Evolutionary conservation across 2,888 invertebrate genomes (phyloP).

Genomic region (Drosophila putrida): DNA sequence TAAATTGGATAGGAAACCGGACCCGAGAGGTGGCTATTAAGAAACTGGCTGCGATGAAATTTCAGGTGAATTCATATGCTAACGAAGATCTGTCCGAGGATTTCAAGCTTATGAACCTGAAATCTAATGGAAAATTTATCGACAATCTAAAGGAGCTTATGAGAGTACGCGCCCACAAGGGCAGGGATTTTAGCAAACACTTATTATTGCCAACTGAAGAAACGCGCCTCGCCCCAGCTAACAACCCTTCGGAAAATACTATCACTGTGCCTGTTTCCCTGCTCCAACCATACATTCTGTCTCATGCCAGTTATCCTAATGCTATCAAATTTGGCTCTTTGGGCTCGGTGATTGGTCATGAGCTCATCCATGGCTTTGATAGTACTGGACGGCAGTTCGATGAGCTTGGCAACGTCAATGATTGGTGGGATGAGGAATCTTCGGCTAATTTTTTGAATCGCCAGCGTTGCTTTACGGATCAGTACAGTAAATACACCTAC

Average conservation of each 20-base stretch:
- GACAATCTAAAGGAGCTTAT: conserved; percentile 61
- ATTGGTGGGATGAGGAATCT: conserved; percentile 82
- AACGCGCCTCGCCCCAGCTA: conserved; percentile 76
- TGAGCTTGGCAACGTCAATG: conserved; percentile 64
- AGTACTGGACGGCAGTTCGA: conserved; percentile 79
- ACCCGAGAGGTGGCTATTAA: conserved; percentile 68
- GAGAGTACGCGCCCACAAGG: background rate
- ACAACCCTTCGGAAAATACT: conserved; percentile 74
- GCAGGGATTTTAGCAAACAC: conserved; percentile 43
- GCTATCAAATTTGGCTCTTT: conserved; percentile 80
- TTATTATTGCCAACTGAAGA: conserved; percentile 65
- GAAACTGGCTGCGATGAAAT: conserved; percentile 73
- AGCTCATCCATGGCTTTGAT: conserved; percentile 83
- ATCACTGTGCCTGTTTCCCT: conserved; percentile 79
- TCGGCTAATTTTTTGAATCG: conserved; percentile 62
- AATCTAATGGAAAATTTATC: conserved; percentile 52
- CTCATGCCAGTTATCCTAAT: conserved; percentile 74
- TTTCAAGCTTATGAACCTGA: no score
- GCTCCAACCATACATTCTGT: conserved; percentile 78
- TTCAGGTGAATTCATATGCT: conserved; percentile 73
- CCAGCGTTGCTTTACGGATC: conserved; percentile 75
- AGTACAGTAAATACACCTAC: conserved; percentile 74
- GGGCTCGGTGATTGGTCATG: conserved; percentile 78
- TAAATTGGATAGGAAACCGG: conserved; percentile 67
- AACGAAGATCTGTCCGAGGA: conserved; percentile 67